These are phyloP conservation scores for Cisticola juncidis DNA, from an alignment of 2,113 vertebrate genomes.

Conservation along the genomic window DNA sequence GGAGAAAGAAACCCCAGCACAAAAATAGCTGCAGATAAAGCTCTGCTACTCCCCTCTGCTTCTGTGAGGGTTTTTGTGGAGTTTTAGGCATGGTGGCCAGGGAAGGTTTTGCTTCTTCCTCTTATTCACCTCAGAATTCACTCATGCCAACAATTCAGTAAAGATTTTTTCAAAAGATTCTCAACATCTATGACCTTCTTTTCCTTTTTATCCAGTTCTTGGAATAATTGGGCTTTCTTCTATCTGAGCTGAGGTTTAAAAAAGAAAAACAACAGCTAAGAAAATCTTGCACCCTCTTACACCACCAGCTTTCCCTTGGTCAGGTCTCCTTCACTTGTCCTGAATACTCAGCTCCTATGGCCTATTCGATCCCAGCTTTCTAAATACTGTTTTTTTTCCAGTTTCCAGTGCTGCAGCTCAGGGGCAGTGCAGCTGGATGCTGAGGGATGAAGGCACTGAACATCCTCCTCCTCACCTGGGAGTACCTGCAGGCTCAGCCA, in stretches of 20 bases:
- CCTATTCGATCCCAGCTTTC: neutral
- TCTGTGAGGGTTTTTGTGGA: accelerated
- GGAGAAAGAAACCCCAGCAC: neutral
- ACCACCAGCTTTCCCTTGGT: neutral
- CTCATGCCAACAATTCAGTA: accelerated
- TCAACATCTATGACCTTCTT: neutral
- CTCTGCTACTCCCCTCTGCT: neutral
- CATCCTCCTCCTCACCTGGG: neutral
- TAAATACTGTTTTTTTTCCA: neutral
- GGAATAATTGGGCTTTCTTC: neutral
- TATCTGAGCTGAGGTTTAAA: neutral
- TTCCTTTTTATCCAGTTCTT: neutral
- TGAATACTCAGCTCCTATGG: neutral
- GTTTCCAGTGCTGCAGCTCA: neutral
- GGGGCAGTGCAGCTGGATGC: neutral
- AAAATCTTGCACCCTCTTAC: neutral
- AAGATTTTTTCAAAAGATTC: neutral
- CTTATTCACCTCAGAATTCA: neutral
- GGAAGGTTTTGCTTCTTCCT: neutral
- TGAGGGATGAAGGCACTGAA: neutral
- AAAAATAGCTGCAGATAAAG: neutral
- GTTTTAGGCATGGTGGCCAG: neutral
- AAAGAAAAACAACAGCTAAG: neutral
- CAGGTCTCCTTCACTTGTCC: neutral
- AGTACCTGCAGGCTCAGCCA: neutral